Evolutionary conservation across 2,113 vertebrate species (phyloP).

Genomic region (Notothenia coriiceps): DNA sequence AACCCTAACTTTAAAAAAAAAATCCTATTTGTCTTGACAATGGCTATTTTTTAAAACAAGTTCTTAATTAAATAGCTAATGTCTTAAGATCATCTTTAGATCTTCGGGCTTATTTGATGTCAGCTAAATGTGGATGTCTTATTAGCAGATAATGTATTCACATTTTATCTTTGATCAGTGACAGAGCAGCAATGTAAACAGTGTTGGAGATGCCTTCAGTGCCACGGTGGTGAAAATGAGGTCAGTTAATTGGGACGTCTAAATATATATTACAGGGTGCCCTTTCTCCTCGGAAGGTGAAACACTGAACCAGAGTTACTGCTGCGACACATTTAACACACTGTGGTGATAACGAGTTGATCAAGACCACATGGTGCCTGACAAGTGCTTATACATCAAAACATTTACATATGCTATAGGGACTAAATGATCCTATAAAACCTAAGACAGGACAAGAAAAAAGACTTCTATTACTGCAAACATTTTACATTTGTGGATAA

Average conservation of each 20-base stretch:
- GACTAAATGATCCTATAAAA: neutral
- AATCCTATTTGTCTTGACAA: too few relatives aligned
- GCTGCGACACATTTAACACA: slow-evolving; percentile 51
- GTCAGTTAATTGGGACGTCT: slow-evolving; percentile 85
- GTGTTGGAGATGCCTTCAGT: slow-evolving; percentile 46
- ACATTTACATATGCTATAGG: neutral
- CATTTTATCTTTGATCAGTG: slow-evolving; percentile 56
- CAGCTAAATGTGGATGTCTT: slow-evolving; percentile 9
- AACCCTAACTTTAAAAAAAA: neutral
- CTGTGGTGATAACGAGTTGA: slow-evolving; percentile 40
- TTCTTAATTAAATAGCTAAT: neutral
- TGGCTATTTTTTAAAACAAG: neutral
- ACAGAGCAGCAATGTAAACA: slow-evolving; percentile 55
- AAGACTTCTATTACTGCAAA: neutral
- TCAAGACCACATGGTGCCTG: slow-evolving; percentile 16
- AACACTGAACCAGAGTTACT: slow-evolving; percentile 27
- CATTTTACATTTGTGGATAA: neutral
- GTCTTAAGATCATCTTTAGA: too few relatives aligned
- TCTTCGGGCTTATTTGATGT: neutral
- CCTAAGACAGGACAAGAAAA: neutral
- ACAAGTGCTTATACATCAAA: slow-evolving; percentile 2
- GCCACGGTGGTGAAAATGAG: slow-evolving; percentile 74
- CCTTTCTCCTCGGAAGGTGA: slow-evolving; percentile 71
- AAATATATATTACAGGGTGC: slow-evolving; percentile 81
- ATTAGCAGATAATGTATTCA: slow-evolving; percentile 36